A percentile compares a stretch with the other conserved stretches of the same genome.
These are phyloP conservation scores for Oreonectes daqikongensis DNA, from an alignment of 2,797 vertebrate species.

Conservation along the genomic window DNA sequence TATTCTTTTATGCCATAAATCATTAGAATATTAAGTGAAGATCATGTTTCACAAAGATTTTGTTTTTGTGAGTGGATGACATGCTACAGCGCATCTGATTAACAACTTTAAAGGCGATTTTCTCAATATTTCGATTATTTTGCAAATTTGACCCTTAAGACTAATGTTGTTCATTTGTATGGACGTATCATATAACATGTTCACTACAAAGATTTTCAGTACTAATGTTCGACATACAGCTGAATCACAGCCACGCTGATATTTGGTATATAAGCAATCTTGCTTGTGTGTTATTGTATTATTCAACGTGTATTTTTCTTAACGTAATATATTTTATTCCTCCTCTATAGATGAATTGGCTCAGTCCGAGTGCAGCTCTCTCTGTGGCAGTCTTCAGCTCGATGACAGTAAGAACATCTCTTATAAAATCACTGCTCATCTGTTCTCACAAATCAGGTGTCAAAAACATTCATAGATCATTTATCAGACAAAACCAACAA, in stretches of 20 bases:
- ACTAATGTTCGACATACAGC: not conserved
- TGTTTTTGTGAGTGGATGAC: too few relatives aligned
- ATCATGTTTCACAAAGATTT: too few relatives aligned
- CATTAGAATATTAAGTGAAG: too few relatives aligned
- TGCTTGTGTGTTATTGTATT: not conserved
- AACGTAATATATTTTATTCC: not conserved
- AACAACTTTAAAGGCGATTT: too few relatives aligned
- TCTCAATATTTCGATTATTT: too few relatives aligned
- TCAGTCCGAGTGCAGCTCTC: slow-evolving; percentile 89
- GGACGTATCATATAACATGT: too few relatives aligned
- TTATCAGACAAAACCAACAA: slow-evolving; percentile 4
- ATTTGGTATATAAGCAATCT: not conserved
- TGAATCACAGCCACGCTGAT: not conserved
- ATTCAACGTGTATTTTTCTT: not conserved
- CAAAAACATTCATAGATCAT: not conserved
- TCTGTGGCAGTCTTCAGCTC: slow-evolving; percentile 86
- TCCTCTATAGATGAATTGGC: slow-evolving; percentile 86
- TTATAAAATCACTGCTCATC: slow-evolving; percentile 17
- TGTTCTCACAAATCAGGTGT: not conserved
- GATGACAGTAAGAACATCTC: slow-evolving; percentile 82
- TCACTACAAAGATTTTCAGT: too few relatives aligned
- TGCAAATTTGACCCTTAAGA: too few relatives aligned
- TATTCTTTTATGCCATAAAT: too few relatives aligned
- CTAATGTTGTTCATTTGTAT: too few relatives aligned
- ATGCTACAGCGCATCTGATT: too few relatives aligned